Percentiles rank a stretch among this genome's conserved stretches.
Evolutionary conservation across 2,888 invertebrate species (phyloP).

Genomic region (Adineta ricciae): DNA sequence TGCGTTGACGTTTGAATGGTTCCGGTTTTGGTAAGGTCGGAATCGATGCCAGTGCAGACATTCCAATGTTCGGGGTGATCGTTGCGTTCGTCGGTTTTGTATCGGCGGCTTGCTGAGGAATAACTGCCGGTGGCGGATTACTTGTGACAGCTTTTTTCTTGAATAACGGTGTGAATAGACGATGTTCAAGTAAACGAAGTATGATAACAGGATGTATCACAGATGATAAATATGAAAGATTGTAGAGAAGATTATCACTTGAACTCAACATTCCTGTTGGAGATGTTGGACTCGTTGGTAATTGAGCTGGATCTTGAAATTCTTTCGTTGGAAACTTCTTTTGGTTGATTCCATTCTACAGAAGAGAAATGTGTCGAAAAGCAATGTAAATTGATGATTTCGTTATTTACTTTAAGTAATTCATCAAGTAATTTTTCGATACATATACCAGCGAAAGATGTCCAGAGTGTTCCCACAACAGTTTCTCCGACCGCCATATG

Average conservation of each 20-base stretch:
- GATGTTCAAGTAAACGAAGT: conserved; percentile 55
- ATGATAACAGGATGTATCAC: conserved; percentile 56
- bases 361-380: too few relatives aligned
- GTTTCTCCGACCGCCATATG: conserved; percentile 33
- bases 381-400: too few relatives aligned
- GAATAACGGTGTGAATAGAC: conserved; percentile 47
- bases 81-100: background rate
- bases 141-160: conserved; percentile 13
- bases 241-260: conserved; percentile 18
- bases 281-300: background rate
- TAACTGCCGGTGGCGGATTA: background rate
- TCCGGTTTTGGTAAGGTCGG: background rate
- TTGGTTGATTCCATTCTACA: conserved; percentile 15
- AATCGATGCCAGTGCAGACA: background rate
- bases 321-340: background rate
- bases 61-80: background rate
- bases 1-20: background rate
- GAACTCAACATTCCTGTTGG: background rate
- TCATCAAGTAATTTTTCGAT: conserved; percentile 32
- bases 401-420: conserved; percentile 25
- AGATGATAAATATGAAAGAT: conserved; percentile 51
- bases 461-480: conserved; percentile 4
- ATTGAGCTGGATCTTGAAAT: background rate
- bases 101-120: background rate
- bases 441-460: conserved; percentile 25